Evolutionary conservation across 2,888 invertebrate species (phyloP), one percentile per base, ranked within the genome.

Genomic region (Ormyrus labotus): DNA sequence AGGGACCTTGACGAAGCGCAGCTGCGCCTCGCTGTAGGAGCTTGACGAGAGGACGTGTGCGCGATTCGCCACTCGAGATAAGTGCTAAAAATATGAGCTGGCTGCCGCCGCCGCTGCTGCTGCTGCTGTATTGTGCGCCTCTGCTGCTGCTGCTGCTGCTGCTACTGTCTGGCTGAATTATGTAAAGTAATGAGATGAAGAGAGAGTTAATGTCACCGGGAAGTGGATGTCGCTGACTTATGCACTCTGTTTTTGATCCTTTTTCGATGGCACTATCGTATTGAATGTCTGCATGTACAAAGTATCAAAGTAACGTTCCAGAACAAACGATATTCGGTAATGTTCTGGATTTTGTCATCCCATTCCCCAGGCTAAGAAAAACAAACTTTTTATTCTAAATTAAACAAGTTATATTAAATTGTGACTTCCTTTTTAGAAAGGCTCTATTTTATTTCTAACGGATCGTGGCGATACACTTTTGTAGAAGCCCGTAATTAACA

Each of bases 401-500:
- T 19, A 19, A 19, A 2, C 2, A 19, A 19, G 13, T 19, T 19
- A 19, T 19, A 19, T 19, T 19, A 19, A 19, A 19, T 19, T 19
- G 1, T 19, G 19, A 19, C 2, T 19, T 19, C 19, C 19, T 19
- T 19, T 19, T 19, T 19, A 19, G 19, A 19, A 19, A 2, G 19
- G 19, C 19, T 19, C 19, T 19, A 19, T 19, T 19, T 19, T 19
- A 19, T 19, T 19, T 19, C 19, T 19, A 19, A 2, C 1, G 19
- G 19, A 19, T 19, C 19, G 19, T 19, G 1, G 19, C 19, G 19
- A 19, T 19, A 19, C 19, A 19, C 19, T 19, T 19, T 19, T 19
- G 19, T 19, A 19, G 63, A 83, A 83, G 81, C 71, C 80, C 83
- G 82, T 84, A 82, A 81, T 83, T 84, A 83, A 83, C 80, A 81